These are phyloP conservation scores for Enteromius argenteus DNA, from an alignment of 2,797 vertebrate species.

Conservation along the genomic window DNA sequence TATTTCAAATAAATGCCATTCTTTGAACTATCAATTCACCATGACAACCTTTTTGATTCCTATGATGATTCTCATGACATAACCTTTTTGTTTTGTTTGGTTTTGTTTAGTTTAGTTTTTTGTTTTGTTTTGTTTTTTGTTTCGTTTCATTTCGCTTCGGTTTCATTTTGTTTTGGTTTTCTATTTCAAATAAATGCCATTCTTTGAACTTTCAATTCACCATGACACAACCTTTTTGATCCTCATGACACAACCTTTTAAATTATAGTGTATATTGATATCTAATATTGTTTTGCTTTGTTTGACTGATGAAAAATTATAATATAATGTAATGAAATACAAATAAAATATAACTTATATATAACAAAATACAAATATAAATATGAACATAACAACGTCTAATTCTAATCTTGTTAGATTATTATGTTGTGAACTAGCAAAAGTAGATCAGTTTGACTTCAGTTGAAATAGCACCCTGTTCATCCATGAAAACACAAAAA, in stretches of 20 bases:
- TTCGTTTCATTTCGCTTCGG: too few relatives aligned
- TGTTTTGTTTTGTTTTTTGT: not conserved
- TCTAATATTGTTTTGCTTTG: not conserved
- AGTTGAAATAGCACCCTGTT: conserved; percentile 3
- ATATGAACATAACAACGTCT: not conserved
- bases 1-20: too few relatives aligned
- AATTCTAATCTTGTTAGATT: not conserved
- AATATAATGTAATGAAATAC: not conserved
- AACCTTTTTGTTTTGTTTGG: too few relatives aligned
- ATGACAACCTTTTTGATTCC: too few relatives aligned
- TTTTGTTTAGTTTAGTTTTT: too few relatives aligned
- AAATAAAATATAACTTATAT: not conserved
- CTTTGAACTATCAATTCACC: too few relatives aligned
- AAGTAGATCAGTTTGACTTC: conserved; percentile 3
- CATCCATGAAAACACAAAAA: conserved; percentile 20
- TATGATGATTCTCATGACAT: too few relatives aligned
- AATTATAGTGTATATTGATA: not conserved
- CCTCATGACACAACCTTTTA: not conserved
- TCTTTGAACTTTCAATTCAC: not conserved
- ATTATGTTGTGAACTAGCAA: not conserved
- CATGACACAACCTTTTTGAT: too few relatives aligned
- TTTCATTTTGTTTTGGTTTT: too few relatives aligned
- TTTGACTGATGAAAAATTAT: not conserved
- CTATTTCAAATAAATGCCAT: not conserved
- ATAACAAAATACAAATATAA: not conserved